Evolutionary conservation across 2,797 vertebrate species (phyloP).

Genomic region (Anisognathus igniventris): DNA sequence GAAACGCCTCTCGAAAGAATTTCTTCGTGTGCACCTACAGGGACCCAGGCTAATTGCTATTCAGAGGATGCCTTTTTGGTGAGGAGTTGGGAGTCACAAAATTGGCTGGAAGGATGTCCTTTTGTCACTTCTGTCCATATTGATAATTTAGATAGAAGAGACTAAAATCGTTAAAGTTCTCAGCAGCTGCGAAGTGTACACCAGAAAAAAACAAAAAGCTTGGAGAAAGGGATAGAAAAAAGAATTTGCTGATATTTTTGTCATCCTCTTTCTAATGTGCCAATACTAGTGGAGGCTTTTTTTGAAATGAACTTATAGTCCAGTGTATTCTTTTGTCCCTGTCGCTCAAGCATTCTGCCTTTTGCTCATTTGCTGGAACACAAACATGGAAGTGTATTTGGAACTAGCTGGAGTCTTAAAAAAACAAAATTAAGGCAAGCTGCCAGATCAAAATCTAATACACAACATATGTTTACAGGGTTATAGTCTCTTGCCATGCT

Average conservation of each 20-base stretch:
- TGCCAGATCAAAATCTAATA: conserved; percentile 68
- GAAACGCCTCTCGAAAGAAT: background rate
- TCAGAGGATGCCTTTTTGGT: background rate
- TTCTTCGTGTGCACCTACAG: conserved; percentile 1
- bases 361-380: conserved; percentile 39
- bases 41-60: background rate
- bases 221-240: background rate
- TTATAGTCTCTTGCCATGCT: conserved; percentile 31
- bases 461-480: conserved; percentile 64
- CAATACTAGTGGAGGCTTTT: background rate
- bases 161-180: background rate
- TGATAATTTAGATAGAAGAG: background rate
- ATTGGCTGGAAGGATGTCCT: background rate
- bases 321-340: background rate
- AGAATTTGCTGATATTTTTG: conserved; percentile 12
- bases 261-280: background rate
- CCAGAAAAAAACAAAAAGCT: background rate
- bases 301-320: background rate
- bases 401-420: conserved; percentile 25
- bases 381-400: conserved; percentile 57
- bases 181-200: background rate
- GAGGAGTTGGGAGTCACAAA: background rate
- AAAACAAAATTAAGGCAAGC: conserved; percentile 58
- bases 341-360: background rate
- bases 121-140: background rate